phyloP scores from a whole-genome alignment of 2,113 vertebrate genomes.

The Empidonax traillii region DNA sequence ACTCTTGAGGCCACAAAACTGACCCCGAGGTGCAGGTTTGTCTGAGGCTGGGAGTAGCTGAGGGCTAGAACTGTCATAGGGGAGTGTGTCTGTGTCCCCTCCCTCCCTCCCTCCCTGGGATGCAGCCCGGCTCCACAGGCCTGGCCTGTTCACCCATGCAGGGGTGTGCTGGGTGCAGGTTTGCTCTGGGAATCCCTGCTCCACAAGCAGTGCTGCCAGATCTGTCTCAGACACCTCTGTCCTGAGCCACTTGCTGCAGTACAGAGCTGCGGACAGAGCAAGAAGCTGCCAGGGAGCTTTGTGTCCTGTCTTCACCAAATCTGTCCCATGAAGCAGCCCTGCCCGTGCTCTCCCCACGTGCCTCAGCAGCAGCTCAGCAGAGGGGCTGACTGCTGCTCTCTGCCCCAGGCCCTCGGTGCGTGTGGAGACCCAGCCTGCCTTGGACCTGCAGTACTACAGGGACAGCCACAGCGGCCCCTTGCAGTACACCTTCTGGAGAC shows the following conservation, averaged over 20 bases:
- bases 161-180: not conserved
- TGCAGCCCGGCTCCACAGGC: not conserved
- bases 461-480: slow-evolving; percentile 76
- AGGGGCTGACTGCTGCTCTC: not conserved
- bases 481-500: slow-evolving; percentile 85
- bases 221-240: not conserved
- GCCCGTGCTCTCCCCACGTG: accelerated
- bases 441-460: slow-evolving; percentile 67
- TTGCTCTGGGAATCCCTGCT: not conserved
- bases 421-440: slow-evolving; percentile 42
- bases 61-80: not conserved
- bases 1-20: not conserved
- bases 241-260: not conserved
- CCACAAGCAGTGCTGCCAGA: accelerated
- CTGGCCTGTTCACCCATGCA: not conserved
- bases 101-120: not conserved
- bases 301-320: not conserved
- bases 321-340: accelerated
- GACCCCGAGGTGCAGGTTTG: not conserved
- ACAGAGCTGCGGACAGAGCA: not conserved
- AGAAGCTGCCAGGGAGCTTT: not conserved
- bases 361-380: not conserved
- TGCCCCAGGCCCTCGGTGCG: slow-evolving; percentile 10
- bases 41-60: not conserved
- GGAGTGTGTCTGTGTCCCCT: not conserved